phyloP scores from a whole-genome alignment of 1,140 invertebrate genomes.

The Nebria ingens region DNA sequence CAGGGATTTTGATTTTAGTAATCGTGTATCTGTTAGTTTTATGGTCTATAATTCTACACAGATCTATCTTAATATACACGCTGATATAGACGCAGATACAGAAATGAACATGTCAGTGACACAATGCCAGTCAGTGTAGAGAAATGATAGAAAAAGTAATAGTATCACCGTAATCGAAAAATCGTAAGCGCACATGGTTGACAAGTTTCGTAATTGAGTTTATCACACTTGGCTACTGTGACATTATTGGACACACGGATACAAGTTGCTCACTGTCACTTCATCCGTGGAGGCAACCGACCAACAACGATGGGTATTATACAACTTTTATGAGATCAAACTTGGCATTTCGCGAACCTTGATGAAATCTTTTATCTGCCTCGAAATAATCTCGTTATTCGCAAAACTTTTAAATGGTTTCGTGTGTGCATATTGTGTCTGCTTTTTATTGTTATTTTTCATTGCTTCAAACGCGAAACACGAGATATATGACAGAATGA shows the following conservation, averaged over 20 bases:
- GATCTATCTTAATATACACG: no score
- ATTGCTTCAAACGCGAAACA: no score
- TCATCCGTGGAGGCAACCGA: no score
- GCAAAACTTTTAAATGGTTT: background rate
- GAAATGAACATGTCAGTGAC: no score
- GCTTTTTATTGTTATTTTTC: no score
- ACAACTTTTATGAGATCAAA: background rate
- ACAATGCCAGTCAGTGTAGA: background rate
- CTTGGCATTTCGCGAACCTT: background rate
- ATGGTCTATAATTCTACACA: no score
- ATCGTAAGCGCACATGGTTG: background rate
- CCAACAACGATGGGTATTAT: background rate
- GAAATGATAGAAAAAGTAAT: background rate
- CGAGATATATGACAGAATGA: no score
- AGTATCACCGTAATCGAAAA: slow-evolving; percentile 4
- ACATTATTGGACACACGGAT: slow-evolving; percentile 6
- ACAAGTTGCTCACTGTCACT: no score
- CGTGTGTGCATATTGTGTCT: background rate
- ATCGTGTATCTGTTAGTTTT: no score
- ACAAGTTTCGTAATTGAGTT: slow-evolving; percentile 5
- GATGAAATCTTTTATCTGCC: background rate
- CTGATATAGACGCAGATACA: no score
- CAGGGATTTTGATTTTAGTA: no score
- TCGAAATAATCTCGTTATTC: background rate
- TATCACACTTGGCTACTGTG: slow-evolving; percentile 5